These are phyloP conservation scores for Charina bottae DNA, from an alignment of 2,113 vertebrate genomes.

Conservation along the genomic window DNA sequence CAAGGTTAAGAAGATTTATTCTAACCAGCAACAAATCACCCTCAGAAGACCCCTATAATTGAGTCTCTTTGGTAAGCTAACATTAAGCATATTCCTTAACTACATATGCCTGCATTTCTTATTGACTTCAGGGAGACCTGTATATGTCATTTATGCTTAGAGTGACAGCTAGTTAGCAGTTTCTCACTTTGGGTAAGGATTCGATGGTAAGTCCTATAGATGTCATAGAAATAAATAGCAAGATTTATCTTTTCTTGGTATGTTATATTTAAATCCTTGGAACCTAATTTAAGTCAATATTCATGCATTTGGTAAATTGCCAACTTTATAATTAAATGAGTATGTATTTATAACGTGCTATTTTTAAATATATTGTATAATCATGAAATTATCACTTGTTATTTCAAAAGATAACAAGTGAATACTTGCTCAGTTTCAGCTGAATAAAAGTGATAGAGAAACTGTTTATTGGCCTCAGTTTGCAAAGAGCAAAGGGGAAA, in stretches of 20 bases:
- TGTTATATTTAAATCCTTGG: not conserved
- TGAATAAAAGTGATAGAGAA: slow-evolving; percentile 11
- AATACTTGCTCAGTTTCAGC: not conserved
- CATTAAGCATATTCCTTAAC: not conserved
- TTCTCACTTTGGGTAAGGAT: slow-evolving; percentile 14
- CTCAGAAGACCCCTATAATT: slow-evolving; percentile 4
- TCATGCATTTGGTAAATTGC: slow-evolving; percentile 1
- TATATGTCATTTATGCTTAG: not conserved
- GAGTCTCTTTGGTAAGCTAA: slow-evolving; percentile 1
- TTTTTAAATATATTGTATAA: not conserved
- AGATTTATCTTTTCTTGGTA: not conserved
- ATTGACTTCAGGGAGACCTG: slow-evolving; percentile 1
- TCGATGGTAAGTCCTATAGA: not conserved
- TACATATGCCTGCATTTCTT: not conserved
- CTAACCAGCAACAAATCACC: not conserved
- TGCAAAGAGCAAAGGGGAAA: not conserved
- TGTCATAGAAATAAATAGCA: not conserved
- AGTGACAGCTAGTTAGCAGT: slow-evolving; percentile 10
- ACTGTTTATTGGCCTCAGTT: not conserved
- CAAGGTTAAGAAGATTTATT: slow-evolving; percentile 19
- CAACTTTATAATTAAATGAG: not conserved
- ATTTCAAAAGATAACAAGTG: slow-evolving; percentile 19
- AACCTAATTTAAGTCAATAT: not conserved
- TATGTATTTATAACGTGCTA: not conserved
- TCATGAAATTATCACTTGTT: slow-evolving; percentile 1